phyloP scores from a whole-genome alignment of 2,888 invertebrate species.

The Hypomecis punctinalis region DNA sequence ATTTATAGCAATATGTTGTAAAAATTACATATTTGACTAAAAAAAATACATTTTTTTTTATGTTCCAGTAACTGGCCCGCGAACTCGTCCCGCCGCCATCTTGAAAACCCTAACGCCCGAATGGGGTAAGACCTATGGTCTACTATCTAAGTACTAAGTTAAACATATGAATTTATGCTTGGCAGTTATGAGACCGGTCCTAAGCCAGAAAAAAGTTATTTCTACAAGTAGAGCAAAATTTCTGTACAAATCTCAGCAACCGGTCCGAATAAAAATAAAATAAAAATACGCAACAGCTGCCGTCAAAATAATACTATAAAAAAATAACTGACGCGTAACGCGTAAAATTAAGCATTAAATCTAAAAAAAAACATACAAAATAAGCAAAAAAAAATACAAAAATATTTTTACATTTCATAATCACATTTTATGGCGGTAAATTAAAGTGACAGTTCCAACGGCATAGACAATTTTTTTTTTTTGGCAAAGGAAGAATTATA shows the following conservation, averaged over 20 bases:
- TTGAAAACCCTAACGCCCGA: slow-evolving; percentile 25
- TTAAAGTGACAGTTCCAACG: slow-evolving; percentile 32
- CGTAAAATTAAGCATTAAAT: slow-evolving; percentile 63
- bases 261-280: slow-evolving; percentile 31
- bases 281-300: slow-evolving; percentile 40
- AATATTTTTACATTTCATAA: slow-evolving; percentile 60
- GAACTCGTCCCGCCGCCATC: slow-evolving; percentile 31
- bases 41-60: slow-evolving; percentile 7
- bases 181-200: slow-evolving; percentile 24
- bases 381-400: slow-evolving; percentile 75
- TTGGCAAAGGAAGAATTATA: slow-evolving; percentile 37
- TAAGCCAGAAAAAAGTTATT: slow-evolving; percentile 4
- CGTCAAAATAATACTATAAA: slow-evolving; percentile 47
- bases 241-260: slow-evolving; percentile 10
- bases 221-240: background rate
- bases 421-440: slow-evolving; percentile 59
- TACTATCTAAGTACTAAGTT: slow-evolving; percentile 32
- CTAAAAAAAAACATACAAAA: slow-evolving; percentile 68
- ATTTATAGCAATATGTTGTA: background rate
- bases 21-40: background rate
- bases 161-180: slow-evolving; percentile 22
- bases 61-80: slow-evolving; percentile 32
- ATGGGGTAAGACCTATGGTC: slow-evolving; percentile 30
- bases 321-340: slow-evolving; percentile 38
- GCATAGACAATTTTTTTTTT: slow-evolving; percentile 27